A percentile compares a stretch with the other conserved stretches of the same genome.
These are phyloP conservation scores for Glossophaga mutica DNA, from an alignment of 2,797 vertebrate genomes.

Conservation along the genomic window DNA sequence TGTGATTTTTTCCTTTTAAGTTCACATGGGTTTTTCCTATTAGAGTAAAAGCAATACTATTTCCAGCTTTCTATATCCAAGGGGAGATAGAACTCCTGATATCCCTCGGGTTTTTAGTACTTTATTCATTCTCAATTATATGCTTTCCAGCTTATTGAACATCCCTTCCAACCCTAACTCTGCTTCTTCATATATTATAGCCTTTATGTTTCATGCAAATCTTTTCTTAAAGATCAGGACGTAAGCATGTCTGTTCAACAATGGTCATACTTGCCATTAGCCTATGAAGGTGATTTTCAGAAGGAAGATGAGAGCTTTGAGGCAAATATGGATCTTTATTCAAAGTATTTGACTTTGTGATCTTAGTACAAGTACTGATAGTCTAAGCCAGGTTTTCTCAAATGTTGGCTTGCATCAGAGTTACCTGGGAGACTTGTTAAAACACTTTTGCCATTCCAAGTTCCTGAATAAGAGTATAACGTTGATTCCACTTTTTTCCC, in stretches of 20 bases:
- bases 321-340: not conserved
- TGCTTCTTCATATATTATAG: not conserved
- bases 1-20: not conserved
- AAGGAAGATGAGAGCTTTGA: not conserved
- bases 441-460: not conserved
- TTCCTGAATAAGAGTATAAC: not conserved
- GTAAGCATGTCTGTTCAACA: not conserved
- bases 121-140: not conserved
- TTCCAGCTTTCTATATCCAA: not conserved
- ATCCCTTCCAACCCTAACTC: not conserved
- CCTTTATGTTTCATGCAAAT: not conserved
- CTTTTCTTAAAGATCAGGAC: not conserved
- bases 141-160: not conserved
- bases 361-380: not conserved
- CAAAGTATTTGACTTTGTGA: not conserved
- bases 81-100: not conserved
- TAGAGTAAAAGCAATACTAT: not conserved
- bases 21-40: not conserved
- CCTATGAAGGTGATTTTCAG: not conserved
- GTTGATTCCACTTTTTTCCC: not conserved
- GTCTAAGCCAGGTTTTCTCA: not conserved
- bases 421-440: not conserved
- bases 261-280: not conserved
- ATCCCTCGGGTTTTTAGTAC: not conserved
- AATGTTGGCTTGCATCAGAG: not conserved